Conservation (phyloP, 2,797 vertebrate genomes). For the Paramormyrops hopkinsi region DNA sequence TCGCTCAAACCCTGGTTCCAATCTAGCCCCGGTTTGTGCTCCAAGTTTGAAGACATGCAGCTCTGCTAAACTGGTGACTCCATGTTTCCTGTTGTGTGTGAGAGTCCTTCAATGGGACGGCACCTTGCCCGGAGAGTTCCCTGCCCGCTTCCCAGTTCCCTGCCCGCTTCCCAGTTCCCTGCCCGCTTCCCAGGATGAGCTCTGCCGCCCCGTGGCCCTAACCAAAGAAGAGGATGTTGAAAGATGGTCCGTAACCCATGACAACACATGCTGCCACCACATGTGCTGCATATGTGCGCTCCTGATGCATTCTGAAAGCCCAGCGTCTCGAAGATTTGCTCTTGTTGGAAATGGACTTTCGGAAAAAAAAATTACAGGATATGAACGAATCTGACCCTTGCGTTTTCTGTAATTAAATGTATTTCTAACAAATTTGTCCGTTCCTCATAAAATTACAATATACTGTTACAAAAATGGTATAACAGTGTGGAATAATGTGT, state of each 20-base stretch:
- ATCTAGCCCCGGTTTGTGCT: background rate
- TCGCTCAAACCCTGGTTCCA: background rate
- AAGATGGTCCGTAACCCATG: background rate
- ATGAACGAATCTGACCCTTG: background rate
- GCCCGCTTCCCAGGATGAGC: background rate
- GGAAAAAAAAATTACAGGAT: background rate
- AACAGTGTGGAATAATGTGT: background rate
- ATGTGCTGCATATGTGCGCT: background rate
- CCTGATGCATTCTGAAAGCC: background rate
- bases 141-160: background rate
- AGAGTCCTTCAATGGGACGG: background rate
- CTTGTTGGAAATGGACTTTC: background rate
- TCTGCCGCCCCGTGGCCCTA: background rate
- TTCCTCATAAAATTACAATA: background rate
- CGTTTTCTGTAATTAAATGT: background rate
- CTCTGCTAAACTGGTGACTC: background rate
- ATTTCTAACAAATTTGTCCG: background rate
- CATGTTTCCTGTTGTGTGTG: background rate
- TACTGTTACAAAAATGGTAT: background rate
- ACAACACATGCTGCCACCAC: background rate
- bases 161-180: too few relatives aligned
- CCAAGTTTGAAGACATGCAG: background rate
- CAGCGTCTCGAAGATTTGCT: background rate
- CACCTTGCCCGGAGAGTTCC: background rate
- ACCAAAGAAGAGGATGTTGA: background rate